Evolutionary conservation across 2,113 vertebrate genomes (phyloP), one percentile per base, ranked within the genome.

Genomic region (Hylia prasina): DNA sequence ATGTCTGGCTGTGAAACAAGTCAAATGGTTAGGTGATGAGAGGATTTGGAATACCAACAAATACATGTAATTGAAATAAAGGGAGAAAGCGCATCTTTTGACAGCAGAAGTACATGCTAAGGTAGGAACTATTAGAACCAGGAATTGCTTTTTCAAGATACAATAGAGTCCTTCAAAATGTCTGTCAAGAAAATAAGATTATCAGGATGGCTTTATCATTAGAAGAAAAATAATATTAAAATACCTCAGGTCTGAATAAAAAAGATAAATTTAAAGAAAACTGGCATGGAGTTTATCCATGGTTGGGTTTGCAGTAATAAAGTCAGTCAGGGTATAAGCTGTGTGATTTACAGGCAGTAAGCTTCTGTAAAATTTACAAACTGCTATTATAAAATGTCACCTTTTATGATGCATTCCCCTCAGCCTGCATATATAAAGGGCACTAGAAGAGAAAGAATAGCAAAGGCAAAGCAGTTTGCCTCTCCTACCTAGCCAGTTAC

Each of bases 361-460:
- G 96, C 97, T 96, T 98, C 98, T 97, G 98, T 98, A 98, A 98
- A 98, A 98, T 98, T 98, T 98, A 98, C 98, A 98, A 98, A 98
- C 97, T 98, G 97, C 97, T 98, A 94, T 98, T 98, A 97, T 98
- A 98, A 98, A 98, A 98, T 97, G 98, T 98, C 98, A 98, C 97
- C 96, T 97, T 98, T 98, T 98, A 98, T 98, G 97, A 98, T 98
- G 94, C 96, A 98, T 98, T 97, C 96, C 89, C 71, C 97, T 96
- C 90, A 54, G 94, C 90, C 96, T 97, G 98, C 97, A 97, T 98
- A 97, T 97, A 98, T 98, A 98, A 98, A 98, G 96, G 97, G 86
- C 96, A 92, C 60, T 88, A 92, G 89, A 76, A 92, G 68, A 94
- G 96, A 93, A 97, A 97, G 91, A 96, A 82, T 91, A 87, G 95